These are phyloP conservation scores for Pammene fasciana DNA, from an alignment of 2,888 invertebrate genomes.

Conservation along the genomic window DNA sequence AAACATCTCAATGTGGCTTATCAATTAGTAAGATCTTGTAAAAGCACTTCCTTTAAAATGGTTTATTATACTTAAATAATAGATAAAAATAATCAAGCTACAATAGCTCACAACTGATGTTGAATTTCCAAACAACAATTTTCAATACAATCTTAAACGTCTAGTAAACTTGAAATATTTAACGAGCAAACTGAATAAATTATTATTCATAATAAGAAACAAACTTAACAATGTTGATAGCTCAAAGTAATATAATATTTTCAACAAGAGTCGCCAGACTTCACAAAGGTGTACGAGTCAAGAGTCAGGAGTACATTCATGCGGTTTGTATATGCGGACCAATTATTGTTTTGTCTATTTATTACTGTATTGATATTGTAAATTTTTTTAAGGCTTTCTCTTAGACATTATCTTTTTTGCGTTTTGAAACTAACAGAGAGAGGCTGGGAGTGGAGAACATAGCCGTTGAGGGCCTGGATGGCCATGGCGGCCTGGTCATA, in stretches of 20 bases:
- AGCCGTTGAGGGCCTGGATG: slow-evolving; percentile 80
- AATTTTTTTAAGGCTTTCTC: slow-evolving; percentile 68
- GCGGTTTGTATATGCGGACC: slow-evolving; percentile 72
- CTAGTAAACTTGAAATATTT: slow-evolving; percentile 84
- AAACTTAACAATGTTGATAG: slow-evolving; percentile 83
- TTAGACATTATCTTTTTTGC: slow-evolving; percentile 82
- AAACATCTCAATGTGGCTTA: slow-evolving; percentile 83
- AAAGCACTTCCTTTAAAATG: slow-evolving; percentile 81
- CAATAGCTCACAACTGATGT: slow-evolving; percentile 77
- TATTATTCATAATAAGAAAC: slow-evolving; percentile 82
- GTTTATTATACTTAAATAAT: slow-evolving; percentile 82
- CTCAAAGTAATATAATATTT: slow-evolving; percentile 82
- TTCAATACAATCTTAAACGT: slow-evolving; percentile 80
- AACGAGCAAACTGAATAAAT: slow-evolving; percentile 84
- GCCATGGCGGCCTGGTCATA: slow-evolving; percentile 83
- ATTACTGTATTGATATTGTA: slow-evolving; percentile 81
- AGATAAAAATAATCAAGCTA: slow-evolving; percentile 80
- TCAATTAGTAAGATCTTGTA: slow-evolving; percentile 82
- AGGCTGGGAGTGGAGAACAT: slow-evolving; percentile 76
- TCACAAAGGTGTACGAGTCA: slow-evolving; percentile 66
- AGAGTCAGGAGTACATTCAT: slow-evolving; percentile 65
- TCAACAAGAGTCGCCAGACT: slow-evolving; percentile 77
- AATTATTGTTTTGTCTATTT: slow-evolving; percentile 75
- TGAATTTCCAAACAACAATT: slow-evolving; percentile 79
- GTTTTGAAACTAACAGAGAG: slow-evolving; percentile 82